These are phyloP conservation scores for Brachyhypopomus gauderio DNA, from an alignment of 2,113 vertebrate genomes.

Conservation along the genomic window DNA sequence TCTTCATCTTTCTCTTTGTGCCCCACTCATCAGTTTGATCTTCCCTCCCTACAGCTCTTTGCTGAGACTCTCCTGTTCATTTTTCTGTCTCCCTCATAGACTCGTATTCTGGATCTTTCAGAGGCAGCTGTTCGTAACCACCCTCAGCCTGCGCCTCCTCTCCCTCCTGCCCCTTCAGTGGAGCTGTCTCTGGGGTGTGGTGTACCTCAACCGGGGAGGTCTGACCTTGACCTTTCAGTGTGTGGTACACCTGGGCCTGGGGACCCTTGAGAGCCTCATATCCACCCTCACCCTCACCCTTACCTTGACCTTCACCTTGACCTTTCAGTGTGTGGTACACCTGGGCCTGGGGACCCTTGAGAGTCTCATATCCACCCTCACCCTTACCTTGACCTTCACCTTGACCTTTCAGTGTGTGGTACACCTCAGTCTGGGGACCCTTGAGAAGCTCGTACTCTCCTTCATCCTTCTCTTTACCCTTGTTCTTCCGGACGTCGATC, in stretches of 20 bases:
- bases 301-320: neutral
- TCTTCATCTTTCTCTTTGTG: no score
- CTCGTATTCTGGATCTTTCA: slow-evolving; percentile 16
- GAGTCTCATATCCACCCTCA: slow-evolving; percentile 44
- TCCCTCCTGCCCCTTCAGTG: neutral
- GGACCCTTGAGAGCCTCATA: slow-evolving; percentile 25
- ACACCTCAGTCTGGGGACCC: slow-evolving; percentile 17
- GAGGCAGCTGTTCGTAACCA: no score
- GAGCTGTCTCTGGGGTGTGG: neutral
- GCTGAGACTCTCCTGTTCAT: no score
- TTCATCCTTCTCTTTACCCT: slow-evolving; percentile 4
- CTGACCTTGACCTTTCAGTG: slow-evolving; percentile 4
- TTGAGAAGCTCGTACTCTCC: slow-evolving; percentile 54
- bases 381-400: neutral
- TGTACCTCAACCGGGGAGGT: neutral
- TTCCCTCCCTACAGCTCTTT: slow-evolving; percentile 2
- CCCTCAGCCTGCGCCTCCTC: neutral
- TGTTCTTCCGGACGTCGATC: slow-evolving; percentile 34
- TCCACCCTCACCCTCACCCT: slow-evolving; percentile 11
- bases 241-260: slow-evolving; percentile 1
- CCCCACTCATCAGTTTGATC: neutral
- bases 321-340: slow-evolving; percentile 36
- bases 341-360: slow-evolving; percentile 31
- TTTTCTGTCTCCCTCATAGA: slow-evolving; percentile 22
- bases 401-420: slow-evolving; percentile 25